A percentile compares a stretch with the other conserved stretches of the same genome.
Conservation (phyloP, 2,888 invertebrate species). For the Calliscelio sp. region DNA sequence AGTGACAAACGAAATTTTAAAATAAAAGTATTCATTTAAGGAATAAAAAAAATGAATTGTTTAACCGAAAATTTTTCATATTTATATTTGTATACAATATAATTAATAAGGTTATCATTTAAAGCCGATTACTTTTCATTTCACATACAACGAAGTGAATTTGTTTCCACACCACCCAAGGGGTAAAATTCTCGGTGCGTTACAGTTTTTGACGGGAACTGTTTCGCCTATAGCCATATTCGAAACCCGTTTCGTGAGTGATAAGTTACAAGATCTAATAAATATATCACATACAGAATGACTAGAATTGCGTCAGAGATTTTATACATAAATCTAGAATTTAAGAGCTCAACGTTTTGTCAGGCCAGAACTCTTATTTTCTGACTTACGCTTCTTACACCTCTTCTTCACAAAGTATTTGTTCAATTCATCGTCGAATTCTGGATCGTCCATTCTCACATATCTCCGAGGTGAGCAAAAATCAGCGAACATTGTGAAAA, state of each 20-base stretch:
- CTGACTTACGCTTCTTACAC: neutral
- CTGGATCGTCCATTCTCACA: constrained; percentile 26
- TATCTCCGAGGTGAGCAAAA: neutral
- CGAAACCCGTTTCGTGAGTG: constrained; percentile 26
- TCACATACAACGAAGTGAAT: constrained; percentile 11
- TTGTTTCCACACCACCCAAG: constrained; percentile 50
- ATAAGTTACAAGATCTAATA: too few species aligned
- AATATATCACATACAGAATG: neutral
- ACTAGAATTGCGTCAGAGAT: neutral
- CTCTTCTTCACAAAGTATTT: neutral
- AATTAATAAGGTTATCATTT: too few species aligned
- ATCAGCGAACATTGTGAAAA: constrained; percentile 87
- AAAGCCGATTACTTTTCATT: too few species aligned
- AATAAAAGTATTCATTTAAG: too few species aligned
- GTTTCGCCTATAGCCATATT: constrained; percentile 48
- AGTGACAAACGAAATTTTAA: too few species aligned
- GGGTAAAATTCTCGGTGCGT: constrained; percentile 52
- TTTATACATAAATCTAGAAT: neutral
- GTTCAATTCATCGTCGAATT: constrained; percentile 3
- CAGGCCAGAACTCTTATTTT: too few species aligned
- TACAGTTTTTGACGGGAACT: constrained; percentile 24
- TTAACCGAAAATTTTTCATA: too few species aligned
- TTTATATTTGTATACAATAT: too few species aligned
- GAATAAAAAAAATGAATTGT: too few species aligned
- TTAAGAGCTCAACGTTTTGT: neutral